Percentiles rank a stretch among this genome's conserved stretches.
Evolutionary conservation across 2,113 vertebrate genomes (phyloP).

Genomic region (Archocentrus centrarchus): DNA sequence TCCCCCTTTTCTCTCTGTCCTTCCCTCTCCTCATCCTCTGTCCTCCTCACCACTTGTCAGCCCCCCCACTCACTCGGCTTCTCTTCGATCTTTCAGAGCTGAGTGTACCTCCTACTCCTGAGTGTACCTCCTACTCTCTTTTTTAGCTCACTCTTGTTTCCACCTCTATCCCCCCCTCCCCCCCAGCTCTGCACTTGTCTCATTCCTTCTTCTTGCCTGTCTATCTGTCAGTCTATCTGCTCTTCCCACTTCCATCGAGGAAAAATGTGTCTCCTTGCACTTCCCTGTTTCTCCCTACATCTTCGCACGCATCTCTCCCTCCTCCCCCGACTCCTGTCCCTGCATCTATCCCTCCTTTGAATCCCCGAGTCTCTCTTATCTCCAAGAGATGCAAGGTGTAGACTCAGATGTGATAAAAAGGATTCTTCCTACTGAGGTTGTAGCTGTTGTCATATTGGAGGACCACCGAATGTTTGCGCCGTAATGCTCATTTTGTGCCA

Average conservation of each 20-base stretch:
- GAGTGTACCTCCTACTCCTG: slow-evolving; percentile 52
- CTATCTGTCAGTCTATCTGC: slow-evolving; percentile 36
- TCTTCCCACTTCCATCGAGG: slow-evolving; percentile 22
- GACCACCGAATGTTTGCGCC: not conserved
- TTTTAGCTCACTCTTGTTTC: slow-evolving; percentile 55
- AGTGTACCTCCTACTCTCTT: slow-evolving; percentile 56
- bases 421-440: slow-evolving; percentile 12
- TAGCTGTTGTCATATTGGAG: not conserved
- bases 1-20: slow-evolving; percentile 37
- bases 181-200: slow-evolving; percentile 17
- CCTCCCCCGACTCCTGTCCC: slow-evolving; percentile 33
- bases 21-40: slow-evolving; percentile 16
- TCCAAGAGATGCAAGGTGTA: slow-evolving; percentile 34
- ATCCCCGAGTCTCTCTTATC: slow-evolving; percentile 42
- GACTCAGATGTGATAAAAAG: slow-evolving; percentile 46
- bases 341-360: slow-evolving; percentile 21
- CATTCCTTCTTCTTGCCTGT: slow-evolving; percentile 29
- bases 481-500: not conserved
- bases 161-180: slow-evolving; percentile 37
- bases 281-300: not conserved
- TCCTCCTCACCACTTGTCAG: slow-evolving; percentile 27
- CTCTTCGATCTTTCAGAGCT: slow-evolving; percentile 52
- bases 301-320: not conserved
- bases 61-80: slow-evolving; percentile 20
- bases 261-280: slow-evolving; percentile 12